These are phyloP conservation scores for Exephanes ischioxanthus DNA, from an alignment of 2,888 invertebrate genomes.

Conservation along the genomic window DNA sequence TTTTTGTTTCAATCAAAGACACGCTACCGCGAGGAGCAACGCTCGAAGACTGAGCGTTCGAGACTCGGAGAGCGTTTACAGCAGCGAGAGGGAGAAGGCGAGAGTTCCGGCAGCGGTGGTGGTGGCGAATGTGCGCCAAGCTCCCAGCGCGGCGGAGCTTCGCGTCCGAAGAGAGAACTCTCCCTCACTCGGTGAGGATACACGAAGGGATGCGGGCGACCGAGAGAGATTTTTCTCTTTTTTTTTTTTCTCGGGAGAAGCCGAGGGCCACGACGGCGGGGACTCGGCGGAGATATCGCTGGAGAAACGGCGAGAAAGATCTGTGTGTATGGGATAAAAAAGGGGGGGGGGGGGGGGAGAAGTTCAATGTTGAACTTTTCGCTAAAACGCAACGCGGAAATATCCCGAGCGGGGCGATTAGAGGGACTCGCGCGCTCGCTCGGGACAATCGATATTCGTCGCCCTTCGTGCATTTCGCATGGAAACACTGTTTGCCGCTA, in stretches of 20 bases:
- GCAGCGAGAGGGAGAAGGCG: constrained; percentile 36
- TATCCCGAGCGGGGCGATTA: constrained; percentile 33
- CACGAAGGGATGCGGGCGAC: constrained; percentile 48
- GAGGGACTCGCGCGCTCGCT: constrained; percentile 17
- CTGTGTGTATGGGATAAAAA: background rate
- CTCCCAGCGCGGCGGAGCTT: constrained; percentile 28
- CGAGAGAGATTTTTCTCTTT: background rate
- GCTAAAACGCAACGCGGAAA: constrained; percentile 36
- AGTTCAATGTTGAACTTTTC: constrained; percentile 21
- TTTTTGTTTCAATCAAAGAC: background rate
- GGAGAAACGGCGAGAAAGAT: constrained; percentile 12
- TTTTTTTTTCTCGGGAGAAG: background rate
- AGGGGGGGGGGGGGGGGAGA: background rate
- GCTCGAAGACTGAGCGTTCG: constrained; percentile 78
- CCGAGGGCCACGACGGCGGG: background rate
- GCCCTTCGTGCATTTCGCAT: constrained; percentile 42
- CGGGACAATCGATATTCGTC: constrained; percentile 60
- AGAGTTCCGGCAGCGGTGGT: constrained; percentile 40
- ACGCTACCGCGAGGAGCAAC: constrained; percentile 77
- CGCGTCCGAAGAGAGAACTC: constrained; percentile 4
- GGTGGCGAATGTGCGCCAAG: constrained; percentile 61
- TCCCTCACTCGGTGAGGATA: constrained; percentile 44
- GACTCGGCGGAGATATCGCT: constrained; percentile 11
- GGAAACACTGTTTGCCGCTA: constrained; percentile 11
- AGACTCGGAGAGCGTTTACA: constrained; percentile 60